These are phyloP conservation scores for Diplodus puntazzo DNA, from an alignment of 2,797 vertebrate species.

Conservation along the genomic window DNA sequence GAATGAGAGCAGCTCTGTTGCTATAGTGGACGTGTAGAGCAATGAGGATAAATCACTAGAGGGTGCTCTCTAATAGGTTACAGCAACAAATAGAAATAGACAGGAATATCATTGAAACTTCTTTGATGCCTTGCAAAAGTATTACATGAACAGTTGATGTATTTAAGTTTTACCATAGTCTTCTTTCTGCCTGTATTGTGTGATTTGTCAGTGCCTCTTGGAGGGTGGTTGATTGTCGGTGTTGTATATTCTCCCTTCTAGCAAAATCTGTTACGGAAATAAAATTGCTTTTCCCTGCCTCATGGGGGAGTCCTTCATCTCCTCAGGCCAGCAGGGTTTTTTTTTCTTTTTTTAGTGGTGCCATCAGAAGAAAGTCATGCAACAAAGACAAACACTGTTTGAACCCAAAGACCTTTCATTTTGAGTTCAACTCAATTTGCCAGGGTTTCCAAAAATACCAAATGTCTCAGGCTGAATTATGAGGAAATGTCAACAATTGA, in stretches of 20 bases:
- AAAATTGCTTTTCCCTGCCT: background rate
- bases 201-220: background rate
- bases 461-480: constrained; percentile 25
- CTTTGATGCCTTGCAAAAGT: background rate
- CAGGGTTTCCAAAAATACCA: constrained; percentile 38
- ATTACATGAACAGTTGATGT: background rate
- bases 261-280: background rate
- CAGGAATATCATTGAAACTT: background rate
- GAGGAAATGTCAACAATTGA: constrained; percentile 5
- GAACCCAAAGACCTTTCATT: constrained; percentile 28
- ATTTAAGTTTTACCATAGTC: background rate
- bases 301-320: constrained; percentile 5
- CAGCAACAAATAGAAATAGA: background rate
- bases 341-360: background rate
- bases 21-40: background rate
- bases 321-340: background rate
- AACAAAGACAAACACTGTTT: background rate
- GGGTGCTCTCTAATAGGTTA: constrained; percentile 56
- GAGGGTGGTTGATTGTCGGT: background rate
- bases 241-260: background rate
- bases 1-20: background rate
- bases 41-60: constrained; percentile 56
- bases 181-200: background rate
- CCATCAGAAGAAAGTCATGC: background rate
- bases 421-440: constrained; percentile 22